Evolutionary conservation across 2,888 invertebrate genomes (phyloP), one percentile per base, ranked within the genome.

Genomic region (Crepidodera aurea): DNA sequence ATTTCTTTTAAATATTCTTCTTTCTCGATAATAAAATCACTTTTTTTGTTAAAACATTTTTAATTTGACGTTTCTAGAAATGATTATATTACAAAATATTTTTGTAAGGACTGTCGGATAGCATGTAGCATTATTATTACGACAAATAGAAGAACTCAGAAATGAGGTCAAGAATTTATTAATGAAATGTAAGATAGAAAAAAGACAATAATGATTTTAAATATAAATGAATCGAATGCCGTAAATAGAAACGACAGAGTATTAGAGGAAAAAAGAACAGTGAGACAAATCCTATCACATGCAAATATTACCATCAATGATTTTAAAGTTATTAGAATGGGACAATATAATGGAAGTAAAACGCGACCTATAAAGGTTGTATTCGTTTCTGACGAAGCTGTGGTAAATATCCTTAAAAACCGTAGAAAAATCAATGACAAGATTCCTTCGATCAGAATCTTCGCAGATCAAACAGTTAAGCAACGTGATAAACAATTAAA

Each of bases 201-300:
- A n/a, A 34, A n/a, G 2, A 7, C 10, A 82, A 19, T 57, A 6
- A 32, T 57, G n/a, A 25, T 48, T 18, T 27, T 22, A 1, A 48
- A 48, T 25, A 15, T 48, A 16, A 51, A 51, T 51, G 51, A 51
- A 37, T 51, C 51, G 2, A 37, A 18, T 27, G 25, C 40, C n/a
- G 40, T 34, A 22, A 54, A 39, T 10, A 39, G 13, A 40, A 40
- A 22, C 13, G 25, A 54, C 12, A 39, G 54, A 8, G 12, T 25
- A 25, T 12, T 13, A 27, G 54, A 54, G 22, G 54, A 53, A 40
- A 22, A 39, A 54, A 54, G 22, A 12, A 25, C 40, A 40, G 40
- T 54, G 7, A 40, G 29, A 25, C 40, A 54, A 25, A 12, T 54
- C 13, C n/a, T 54, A 13, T 8, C 4, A 16, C 22, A 54, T 54